A percentile compares a stretch with the other conserved stretches of the same genome.
Conservation (phyloP, 2,888 invertebrate genomes). For the Pimpla rufipes region DNA sequence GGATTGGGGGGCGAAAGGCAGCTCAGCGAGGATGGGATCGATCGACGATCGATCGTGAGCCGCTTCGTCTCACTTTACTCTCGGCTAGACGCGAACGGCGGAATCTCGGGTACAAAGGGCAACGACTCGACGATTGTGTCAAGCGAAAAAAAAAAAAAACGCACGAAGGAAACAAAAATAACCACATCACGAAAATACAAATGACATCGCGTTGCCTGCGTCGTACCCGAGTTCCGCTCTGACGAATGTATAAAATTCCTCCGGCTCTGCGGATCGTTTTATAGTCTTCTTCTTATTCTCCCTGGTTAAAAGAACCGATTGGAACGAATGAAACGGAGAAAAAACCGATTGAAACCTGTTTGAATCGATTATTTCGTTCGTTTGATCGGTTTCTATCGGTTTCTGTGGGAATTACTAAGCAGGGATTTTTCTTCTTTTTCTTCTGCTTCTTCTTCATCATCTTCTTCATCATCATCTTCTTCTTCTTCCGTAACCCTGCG, state of each 20-base stretch:
- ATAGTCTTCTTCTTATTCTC: slow-evolving; percentile 21
- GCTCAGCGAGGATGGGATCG: slow-evolving; percentile 49
- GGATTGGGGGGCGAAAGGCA: slow-evolving; percentile 38
- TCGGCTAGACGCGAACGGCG: slow-evolving; percentile 50
- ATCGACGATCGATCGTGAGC: slow-evolving; percentile 31
- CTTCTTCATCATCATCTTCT: too few relatives aligned
- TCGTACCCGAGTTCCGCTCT: slow-evolving; percentile 80
- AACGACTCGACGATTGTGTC: slow-evolving; percentile 69
- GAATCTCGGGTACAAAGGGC: slow-evolving; percentile 83
- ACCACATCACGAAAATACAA: slow-evolving; percentile 34
- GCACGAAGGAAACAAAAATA: background rate
- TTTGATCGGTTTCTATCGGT: too few relatives aligned
- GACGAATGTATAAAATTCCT: slow-evolving; percentile 23
- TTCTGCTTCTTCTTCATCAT: too few relatives aligned
- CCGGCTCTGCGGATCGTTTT: slow-evolving; percentile 22
- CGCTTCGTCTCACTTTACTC: slow-evolving; percentile 36
- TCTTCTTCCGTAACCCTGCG: slow-evolving; percentile 27
- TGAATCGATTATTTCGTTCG: too few relatives aligned
- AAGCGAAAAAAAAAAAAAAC: slow-evolving; percentile 12
- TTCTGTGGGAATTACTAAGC: too few relatives aligned
- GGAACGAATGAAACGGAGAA: too few relatives aligned
- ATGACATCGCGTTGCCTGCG: slow-evolving; percentile 75
- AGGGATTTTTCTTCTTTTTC: too few relatives aligned
- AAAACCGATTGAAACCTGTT: too few relatives aligned
- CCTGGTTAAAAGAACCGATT: too few relatives aligned